Base-by-base conservation (phyloP, 1,140 invertebrate species). In the Ooceraea biroi region DNA sequence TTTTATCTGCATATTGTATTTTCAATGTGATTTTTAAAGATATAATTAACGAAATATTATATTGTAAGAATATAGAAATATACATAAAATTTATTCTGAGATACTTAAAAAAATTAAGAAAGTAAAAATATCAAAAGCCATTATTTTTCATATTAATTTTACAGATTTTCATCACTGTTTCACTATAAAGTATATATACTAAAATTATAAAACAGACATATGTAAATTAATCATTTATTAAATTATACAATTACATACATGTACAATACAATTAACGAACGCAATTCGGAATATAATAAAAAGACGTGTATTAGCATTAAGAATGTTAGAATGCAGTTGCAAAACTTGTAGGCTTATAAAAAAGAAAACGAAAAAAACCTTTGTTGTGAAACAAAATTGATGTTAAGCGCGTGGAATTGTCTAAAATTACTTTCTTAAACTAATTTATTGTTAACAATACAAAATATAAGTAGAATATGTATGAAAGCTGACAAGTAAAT, bases 11-110 rank as follows among this genome's bases (percentile, higher is more conserved):
- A n/a, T n/a, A n/a, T n/a, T n/a, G n/a, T n/a, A n/a, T n/a, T n/a
- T n/a, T n/a, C n/a, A n/a, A n/a, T n/a, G n/a, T n/a, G n/a, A n/a
- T n/a, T n/a, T n/a, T n/a, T n/a, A n/a, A n/a, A n/a, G n/a, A n/a
- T n/a, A n/a, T n/a, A n/a, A n/a, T n/a, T n/a, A n/a, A n/a, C n/a
- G 10, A 63, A 4, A 5, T 73, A 58, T 57, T 46, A 19, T 68
- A 77, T 12, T 57, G 44, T 69, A 80, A 76, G n/a, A 46, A 22
- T 52, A n/a, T 72, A n/a, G n/a, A n/a, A n/a, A 36, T 36, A 36
- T 36, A 7, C 60, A 65, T 80, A 69, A 30, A 69, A 57, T 55
- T 69, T 12, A 57, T 65, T 78, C 30, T 80, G 76, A 69, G 76
- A 68, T 66, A 68, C n/a, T 69, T 55, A 55, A 69, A 68, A 44